Evolutionary conservation across 1,140 invertebrate species (phyloP).

Genomic region (Bemisia tabaci): DNA sequence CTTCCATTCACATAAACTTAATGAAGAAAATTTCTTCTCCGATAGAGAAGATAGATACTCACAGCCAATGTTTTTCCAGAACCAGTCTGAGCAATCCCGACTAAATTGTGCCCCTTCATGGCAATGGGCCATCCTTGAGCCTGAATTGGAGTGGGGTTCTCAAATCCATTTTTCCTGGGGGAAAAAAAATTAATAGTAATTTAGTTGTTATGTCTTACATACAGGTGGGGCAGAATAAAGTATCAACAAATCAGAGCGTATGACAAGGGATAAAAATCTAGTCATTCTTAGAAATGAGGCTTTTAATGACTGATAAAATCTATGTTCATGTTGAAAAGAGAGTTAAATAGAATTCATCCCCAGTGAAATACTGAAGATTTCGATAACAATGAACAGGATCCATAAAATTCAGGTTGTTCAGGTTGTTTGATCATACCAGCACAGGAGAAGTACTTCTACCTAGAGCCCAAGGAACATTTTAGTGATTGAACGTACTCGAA

Average conservation of each 20-base stretch:
- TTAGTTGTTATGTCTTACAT: too few relatives aligned
- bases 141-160: slow-evolving; percentile 73
- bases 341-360: neutral
- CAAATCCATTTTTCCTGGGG: slow-evolving; percentile 42
- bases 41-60: slow-evolving; percentile 73
- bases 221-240: too few relatives aligned
- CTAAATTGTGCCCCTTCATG: slow-evolving; percentile 77
- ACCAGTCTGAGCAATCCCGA: slow-evolving; percentile 88
- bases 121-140: slow-evolving; percentile 88
- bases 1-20: slow-evolving; percentile 74
- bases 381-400: too few relatives aligned
- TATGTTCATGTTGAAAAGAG: neutral
- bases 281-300: neutral
- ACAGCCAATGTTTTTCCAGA: slow-evolving; percentile 76
- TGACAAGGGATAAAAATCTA: neutral
- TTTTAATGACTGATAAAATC: neutral
- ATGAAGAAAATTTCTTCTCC: slow-evolving; percentile 79
- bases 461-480: too few relatives aligned
- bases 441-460: too few relatives aligned
- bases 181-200: too few relatives aligned
- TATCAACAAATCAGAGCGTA: neutral
- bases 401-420: too few relatives aligned
- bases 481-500: too few relatives aligned
- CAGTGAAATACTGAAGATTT: too few relatives aligned
- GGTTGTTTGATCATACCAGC: too few relatives aligned